Conservation (phyloP, 2,113 vertebrate species). For the Echinops telfairi region DNA sequence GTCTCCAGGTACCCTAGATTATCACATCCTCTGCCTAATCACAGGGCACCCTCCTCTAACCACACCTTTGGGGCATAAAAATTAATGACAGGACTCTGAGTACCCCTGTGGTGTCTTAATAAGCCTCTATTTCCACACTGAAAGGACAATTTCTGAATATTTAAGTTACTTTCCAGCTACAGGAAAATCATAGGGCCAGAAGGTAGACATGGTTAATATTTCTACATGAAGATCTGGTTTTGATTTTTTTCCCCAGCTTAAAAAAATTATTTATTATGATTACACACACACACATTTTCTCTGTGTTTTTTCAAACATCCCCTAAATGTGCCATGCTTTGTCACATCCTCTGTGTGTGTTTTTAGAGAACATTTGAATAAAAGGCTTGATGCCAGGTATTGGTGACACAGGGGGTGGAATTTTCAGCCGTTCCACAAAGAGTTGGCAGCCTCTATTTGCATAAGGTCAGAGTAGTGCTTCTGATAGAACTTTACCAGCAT, state of each 20-base stretch:
- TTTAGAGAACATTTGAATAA: slow-evolving; percentile 93
- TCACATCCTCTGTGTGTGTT: slow-evolving; percentile 89
- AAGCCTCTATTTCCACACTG: slow-evolving; percentile 80
- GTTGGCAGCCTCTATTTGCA: slow-evolving; percentile 96
- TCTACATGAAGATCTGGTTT: slow-evolving; percentile 79
- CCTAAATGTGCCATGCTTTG: slow-evolving; percentile 89
- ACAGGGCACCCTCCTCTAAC: neutral
- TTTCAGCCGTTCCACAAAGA: slow-evolving; percentile 94
- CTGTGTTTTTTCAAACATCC: slow-evolving; percentile 71
- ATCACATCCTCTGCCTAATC: neutral
- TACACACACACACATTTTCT: slow-evolving; percentile 50
- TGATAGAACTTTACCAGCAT: slow-evolving; percentile 98
- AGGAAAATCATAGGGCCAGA: slow-evolving; percentile 81
- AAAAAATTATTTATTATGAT: slow-evolving; percentile 51
- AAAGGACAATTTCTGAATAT: slow-evolving; percentile 87
- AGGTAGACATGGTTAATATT: slow-evolving; percentile 87
- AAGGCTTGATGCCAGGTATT: slow-evolving; percentile 96
- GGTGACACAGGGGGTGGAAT: slow-evolving; percentile 93
- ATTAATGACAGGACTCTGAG: slow-evolving; percentile 20
- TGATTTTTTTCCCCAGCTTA: slow-evolving; percentile 10
- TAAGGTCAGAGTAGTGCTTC: slow-evolving; percentile 97
- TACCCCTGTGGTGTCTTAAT: slow-evolving; percentile 82
- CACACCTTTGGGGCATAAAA: slow-evolving; percentile 46
- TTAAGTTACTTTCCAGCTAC: slow-evolving; percentile 79
- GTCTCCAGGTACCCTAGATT: neutral